Evolutionary conservation across 2,797 vertebrate species (phyloP), one percentile per base, ranked within the genome.

Genomic region (Siniperca obscura): DNA sequence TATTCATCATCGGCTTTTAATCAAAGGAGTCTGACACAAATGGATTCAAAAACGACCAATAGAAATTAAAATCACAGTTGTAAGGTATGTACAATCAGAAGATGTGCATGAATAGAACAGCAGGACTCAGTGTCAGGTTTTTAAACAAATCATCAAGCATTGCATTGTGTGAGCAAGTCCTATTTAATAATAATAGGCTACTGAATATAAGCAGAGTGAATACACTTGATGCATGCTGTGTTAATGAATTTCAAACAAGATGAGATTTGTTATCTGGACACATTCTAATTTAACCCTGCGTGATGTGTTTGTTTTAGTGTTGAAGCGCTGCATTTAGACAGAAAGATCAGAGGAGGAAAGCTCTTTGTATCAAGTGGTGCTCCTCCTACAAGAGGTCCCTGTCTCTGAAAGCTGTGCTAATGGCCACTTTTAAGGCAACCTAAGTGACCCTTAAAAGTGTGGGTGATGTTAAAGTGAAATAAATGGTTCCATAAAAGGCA

Each of bases 401-500:
- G 81, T 88, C 89, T 88, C 77, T 89, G 87, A 92, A 82, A 90
- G 91, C 83, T 25, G 83, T 14, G 38, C 84, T 93, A 95, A 95
- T 94, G 90, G 92, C 83, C 91, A 76, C 91, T 92, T 88, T 92
- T 87, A 85, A 83, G 84, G 80, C 80, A 77, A 90, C 87, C 85
- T 84, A 80, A 88, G 87, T 91, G 93, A 94, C 92, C 93, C 90
- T 86, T 86, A 83, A 90, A 92, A 92, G 91, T 89, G 83, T 80
- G 88, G 86, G 84, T 75, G 88, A 92, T 84, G 85, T 88, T 89
- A 90, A 93, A 94, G 91, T 93, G 92, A 87, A 91, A 91, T 89
- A 94, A 95, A 95, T 93, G 89, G 89, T 81, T 91, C 76, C 70
- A 76, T 94, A 93, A 96, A 95, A 95, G 94, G 92, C 64, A 19